These are phyloP conservation scores for Dendrocopos noguchii DNA, from an alignment of 2,113 vertebrate genomes.

Conservation along the genomic window DNA sequence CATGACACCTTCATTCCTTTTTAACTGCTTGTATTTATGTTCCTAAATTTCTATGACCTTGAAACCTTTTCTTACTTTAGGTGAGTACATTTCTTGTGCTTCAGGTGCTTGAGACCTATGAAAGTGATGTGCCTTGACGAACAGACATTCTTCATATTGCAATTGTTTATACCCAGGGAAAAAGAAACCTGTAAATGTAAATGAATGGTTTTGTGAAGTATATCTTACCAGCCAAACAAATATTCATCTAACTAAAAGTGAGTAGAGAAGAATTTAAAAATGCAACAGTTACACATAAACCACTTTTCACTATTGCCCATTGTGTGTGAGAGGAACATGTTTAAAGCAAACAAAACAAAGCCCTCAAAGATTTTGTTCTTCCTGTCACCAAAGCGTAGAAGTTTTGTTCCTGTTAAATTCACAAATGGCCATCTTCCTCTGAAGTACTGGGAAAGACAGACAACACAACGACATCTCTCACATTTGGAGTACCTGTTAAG, in stretches of 20 bases:
- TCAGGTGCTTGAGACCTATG: background rate
- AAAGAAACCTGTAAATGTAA: background rate
- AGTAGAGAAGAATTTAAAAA: background rate
- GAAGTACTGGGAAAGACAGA: background rate
- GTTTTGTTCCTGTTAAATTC: background rate
- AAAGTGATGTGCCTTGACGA: background rate
- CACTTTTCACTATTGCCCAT: background rate
- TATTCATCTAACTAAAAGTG: background rate
- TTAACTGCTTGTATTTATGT: background rate
- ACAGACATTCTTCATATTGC: background rate
- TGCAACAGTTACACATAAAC: background rate
- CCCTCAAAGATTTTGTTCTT: background rate
- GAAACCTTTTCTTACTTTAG: slow-evolving; percentile 22
- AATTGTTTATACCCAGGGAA: background rate
- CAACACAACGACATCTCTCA: background rate
- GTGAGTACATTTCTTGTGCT: slow-evolving; percentile 1
- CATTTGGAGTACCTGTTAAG: background rate
- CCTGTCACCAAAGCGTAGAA: background rate
- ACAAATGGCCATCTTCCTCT: background rate
- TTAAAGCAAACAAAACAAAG: background rate
- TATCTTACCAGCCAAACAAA: background rate
- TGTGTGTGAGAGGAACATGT: background rate
- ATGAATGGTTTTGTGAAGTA: background rate
- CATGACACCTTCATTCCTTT: slow-evolving; percentile 3
- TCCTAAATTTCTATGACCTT: slow-evolving; percentile 4